Conservation (phyloP, 2,113 vertebrate genomes). For the Agapornis roseicollis region DNA sequence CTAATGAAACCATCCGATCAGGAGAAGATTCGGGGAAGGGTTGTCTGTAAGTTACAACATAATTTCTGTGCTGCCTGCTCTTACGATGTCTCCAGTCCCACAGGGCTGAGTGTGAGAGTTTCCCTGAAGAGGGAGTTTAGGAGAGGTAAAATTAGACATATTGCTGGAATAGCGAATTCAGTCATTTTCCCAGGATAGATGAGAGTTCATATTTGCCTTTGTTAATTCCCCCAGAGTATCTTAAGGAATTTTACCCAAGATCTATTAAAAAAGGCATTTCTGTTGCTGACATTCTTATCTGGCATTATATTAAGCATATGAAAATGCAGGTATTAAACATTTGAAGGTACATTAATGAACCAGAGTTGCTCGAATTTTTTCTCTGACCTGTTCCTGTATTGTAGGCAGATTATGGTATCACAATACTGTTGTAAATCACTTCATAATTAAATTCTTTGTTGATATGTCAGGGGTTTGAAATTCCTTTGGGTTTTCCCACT, state of each 20-base stretch:
- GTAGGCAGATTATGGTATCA: neutral
- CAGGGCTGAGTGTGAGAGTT: neutral
- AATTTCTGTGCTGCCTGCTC: neutral
- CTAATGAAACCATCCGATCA: neutral
- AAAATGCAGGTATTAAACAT: neutral
- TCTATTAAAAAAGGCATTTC: neutral
- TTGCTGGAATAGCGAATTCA: neutral
- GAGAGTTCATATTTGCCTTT: neutral
- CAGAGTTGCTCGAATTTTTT: neutral
- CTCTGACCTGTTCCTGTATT: neutral
- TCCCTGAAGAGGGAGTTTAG: neutral
- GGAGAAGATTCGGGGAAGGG: neutral
- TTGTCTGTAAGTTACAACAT: neutral
- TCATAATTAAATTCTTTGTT: constrained; percentile 46
- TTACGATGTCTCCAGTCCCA: neutral
- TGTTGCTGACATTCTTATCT: neutral
- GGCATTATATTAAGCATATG: neutral
- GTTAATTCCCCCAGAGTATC: neutral
- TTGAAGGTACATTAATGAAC: neutral
- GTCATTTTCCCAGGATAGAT: neutral
- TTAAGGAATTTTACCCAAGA: neutral
- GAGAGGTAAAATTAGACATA: neutral
- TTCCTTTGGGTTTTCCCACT: constrained; percentile 43
- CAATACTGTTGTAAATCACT: constrained; percentile 22
- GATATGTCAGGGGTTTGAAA: neutral